A percentile compares a stretch with the other conserved stretches of the same genome.
Conservation (phyloP, 1,140 invertebrate genomes). For the Apis florea region DNA sequence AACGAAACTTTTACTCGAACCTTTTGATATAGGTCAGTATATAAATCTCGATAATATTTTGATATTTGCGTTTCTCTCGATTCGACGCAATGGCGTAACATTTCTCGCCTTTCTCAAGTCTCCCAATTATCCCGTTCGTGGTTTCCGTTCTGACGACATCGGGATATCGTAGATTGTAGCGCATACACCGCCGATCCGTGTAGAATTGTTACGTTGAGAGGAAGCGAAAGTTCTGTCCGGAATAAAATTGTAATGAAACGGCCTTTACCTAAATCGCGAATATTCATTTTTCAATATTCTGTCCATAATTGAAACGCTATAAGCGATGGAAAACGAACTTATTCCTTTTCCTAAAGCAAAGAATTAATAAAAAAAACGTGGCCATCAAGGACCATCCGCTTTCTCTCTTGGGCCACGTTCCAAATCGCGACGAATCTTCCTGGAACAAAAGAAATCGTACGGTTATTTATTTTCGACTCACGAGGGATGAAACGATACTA, state of each 20-base stretch:
- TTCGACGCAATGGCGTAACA: background rate
- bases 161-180: too few species aligned
- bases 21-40: background rate
- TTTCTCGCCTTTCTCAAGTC: background rate
- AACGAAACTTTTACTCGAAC: background rate
- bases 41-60: background rate
- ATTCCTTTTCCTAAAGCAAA: too few species aligned
- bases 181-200: background rate
- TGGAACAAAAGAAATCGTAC: background rate
- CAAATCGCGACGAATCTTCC: background rate
- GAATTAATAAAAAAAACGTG: too few species aligned
- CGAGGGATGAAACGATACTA: background rate
- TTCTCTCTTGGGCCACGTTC: background rate
- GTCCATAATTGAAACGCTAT: too few species aligned
- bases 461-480: background rate
- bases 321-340: too few species aligned
- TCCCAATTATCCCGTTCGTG: constrained; percentile 1
- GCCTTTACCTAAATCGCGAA: too few species aligned
- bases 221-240: background rate
- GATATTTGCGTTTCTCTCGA: background rate
- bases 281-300: too few species aligned
- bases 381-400: too few species aligned
- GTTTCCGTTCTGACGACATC: constrained; percentile 26
- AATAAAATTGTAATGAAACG: too few species aligned
- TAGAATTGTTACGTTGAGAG: background rate